Base-by-base conservation (phyloP, 37 sponge, comb jelly and placozoan genomes). In the Dysidea cf. avara region DNA sequence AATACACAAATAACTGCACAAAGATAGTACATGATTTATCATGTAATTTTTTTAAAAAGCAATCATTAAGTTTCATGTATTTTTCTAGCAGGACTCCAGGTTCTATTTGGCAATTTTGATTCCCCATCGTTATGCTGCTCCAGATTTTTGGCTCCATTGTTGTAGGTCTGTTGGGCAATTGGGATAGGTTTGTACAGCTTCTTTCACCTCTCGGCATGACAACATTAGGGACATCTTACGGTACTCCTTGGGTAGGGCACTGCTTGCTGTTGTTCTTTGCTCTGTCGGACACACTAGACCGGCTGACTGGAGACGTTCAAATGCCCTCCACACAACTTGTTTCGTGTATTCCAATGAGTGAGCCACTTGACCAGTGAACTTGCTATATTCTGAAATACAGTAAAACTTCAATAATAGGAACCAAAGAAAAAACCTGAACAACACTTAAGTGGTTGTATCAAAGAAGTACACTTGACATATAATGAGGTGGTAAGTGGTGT, bases 81-180 rank as follows among this genome's bases (percentile, higher is more conserved):
- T n/a, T n/a, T n/a, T n/a, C n/a, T n/a, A n/a, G n/a, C n/a, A n/a
- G n/a, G n/a, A n/a, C n/a, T n/a, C n/a, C n/a, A n/a, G n/a, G n/a
- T n/a, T n/a, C n/a, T n/a, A n/a, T n/a, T n/a, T n/a, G n/a, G n/a
- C n/a, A n/a, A n/a, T n/a, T n/a, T n/a, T n/a, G n/a, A n/a, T n/a
- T n/a, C n/a, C n/a, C n/a, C n/a, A n/a, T n/a, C n/a, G n/a, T n/a
- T n/a, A n/a, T n/a, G n/a, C n/a, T n/a, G n/a, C n/a, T n/a, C n/a
- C n/a, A n/a, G n/a, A n/a, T n/a, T n/a, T n/a, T n/a, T n/a, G n/a
- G 1, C 78, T 87, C 90, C 90, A 89, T 21, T 81, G 30, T 2
- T 13, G 53, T 14, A 89, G 72, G 21, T 83, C 84, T 4, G 89
- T 88, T 28, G 93, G 93, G 37, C 93, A 92, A 37, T 72, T 69